Evolutionary conservation across 2,888 invertebrate genomes (phyloP).

Genomic region (Tenodera sinensis): DNA sequence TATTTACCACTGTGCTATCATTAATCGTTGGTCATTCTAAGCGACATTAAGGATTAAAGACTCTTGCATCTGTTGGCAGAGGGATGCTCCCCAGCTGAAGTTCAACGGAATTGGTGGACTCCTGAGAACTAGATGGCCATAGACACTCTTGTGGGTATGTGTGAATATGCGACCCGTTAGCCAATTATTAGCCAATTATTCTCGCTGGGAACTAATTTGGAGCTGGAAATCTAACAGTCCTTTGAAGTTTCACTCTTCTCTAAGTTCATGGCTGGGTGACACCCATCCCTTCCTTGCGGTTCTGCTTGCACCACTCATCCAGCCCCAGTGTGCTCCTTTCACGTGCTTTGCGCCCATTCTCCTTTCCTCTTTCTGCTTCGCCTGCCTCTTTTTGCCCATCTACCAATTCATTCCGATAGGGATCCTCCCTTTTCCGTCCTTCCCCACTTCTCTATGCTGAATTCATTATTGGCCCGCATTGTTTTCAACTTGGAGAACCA

Average conservation of each 20-base stretch:
- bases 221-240: conserved; percentile 25
- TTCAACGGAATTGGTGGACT: not conserved
- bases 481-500: conserved; percentile 10
- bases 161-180: conserved; percentile 25
- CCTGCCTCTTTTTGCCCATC: not conserved
- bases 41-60: not conserved
- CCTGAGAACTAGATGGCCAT: not conserved
- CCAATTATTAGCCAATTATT: conserved; percentile 26
- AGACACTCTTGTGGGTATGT: not conserved
- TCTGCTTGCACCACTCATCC: not conserved
- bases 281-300: not conserved
- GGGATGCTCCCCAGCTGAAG: not conserved
- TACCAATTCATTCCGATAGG: conserved; percentile 2
- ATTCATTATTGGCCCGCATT: conserved; percentile 24
- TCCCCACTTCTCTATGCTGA: conserved; percentile 1
- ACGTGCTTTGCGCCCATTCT: not conserved
- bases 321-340: not conserved
- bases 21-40: no score
- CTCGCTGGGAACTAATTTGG: conserved; percentile 29
- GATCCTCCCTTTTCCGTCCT: conserved; percentile 12
- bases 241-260: conserved; percentile 20
- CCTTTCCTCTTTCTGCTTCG: conserved; percentile 7
- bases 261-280: conserved; percentile 23
- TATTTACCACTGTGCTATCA: no score
- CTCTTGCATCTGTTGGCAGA: not conserved